These are phyloP conservation scores for Tetragonula clypearis DNA, from an alignment of 1,140 invertebrate genomes.

Conservation along the genomic window DNA sequence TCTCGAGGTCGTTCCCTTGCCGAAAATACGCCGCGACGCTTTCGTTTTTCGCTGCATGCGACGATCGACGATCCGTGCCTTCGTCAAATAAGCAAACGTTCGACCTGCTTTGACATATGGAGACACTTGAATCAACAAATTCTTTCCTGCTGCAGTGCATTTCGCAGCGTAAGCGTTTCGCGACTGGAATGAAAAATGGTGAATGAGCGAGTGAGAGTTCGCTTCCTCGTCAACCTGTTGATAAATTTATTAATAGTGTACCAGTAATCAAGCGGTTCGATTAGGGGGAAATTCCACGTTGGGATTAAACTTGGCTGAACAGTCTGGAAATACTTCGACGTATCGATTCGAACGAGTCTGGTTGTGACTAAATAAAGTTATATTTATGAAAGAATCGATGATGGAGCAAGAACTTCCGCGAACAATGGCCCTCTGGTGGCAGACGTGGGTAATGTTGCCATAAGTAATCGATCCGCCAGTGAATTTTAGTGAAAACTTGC, in stretches of 20 bases:
- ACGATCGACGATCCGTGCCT: neutral
- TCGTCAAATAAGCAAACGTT: conserved; percentile 12
- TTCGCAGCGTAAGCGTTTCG: neutral
- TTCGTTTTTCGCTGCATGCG: neutral
- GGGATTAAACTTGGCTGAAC: neutral
- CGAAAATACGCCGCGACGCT: conserved; percentile 22
- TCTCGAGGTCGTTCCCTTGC: conserved; percentile 22
- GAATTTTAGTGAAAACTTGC: neutral
- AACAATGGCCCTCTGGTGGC: conserved; percentile 6
- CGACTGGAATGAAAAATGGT: neutral
- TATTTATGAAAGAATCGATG: neutral
- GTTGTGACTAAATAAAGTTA: neutral
- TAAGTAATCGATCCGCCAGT: neutral
- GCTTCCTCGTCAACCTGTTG: neutral
- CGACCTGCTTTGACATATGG: neutral
- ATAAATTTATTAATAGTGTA: conserved; percentile 20
- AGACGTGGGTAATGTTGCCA: neutral
- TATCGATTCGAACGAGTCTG: neutral
- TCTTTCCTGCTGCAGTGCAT: neutral
- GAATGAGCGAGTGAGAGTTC: neutral
- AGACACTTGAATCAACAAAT: conserved; percentile 9
- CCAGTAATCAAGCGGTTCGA: fast-evolving
- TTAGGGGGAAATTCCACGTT: neutral
- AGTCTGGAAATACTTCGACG: neutral
- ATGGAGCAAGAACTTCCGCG: neutral